Conservation (phyloP, 1,140 invertebrate genomes). For the Heliothis subflexa region DNA sequence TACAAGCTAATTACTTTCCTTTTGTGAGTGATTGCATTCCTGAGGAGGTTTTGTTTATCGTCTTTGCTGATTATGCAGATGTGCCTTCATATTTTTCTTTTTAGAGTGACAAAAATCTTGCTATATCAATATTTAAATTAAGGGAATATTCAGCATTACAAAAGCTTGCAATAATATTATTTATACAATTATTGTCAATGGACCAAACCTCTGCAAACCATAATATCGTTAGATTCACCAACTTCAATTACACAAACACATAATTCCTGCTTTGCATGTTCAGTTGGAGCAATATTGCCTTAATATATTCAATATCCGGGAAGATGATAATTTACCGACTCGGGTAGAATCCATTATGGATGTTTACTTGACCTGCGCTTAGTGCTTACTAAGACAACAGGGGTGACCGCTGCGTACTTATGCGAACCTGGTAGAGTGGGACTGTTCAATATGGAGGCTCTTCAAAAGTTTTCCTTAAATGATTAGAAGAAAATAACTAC, state of each 20-base stretch:
- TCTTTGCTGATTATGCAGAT: conserved; percentile 24
- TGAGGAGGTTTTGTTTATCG: conserved; percentile 40
- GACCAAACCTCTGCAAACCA: conserved; percentile 17
- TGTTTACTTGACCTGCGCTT: conserved; percentile 85
- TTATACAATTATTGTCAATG: not conserved
- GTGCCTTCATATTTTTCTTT: not conserved
- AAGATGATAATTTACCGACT: conserved; percentile 82
- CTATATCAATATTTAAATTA: not conserved
- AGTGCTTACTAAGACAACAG: conserved; percentile 86
- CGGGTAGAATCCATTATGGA: conserved; percentile 83
- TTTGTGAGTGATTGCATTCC: conserved; percentile 71
- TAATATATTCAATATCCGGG: conserved; percentile 86
- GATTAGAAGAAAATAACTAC: conserved; percentile 5
- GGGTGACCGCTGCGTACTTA: conserved; percentile 74
- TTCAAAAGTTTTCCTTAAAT: conserved; percentile 29
- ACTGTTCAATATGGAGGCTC: conserved; percentile 54
- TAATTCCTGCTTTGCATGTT: conserved; percentile 73
- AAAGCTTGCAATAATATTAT: not conserved
- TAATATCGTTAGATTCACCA: conserved; percentile 33
- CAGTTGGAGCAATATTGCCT: conserved; percentile 75
- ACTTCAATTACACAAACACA: conserved; percentile 73
- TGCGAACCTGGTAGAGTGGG: conserved; percentile 56
- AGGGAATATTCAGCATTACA: not conserved
- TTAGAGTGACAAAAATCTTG: not conserved
- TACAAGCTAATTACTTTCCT: conserved; percentile 78